Conservation (phyloP, 2,888 invertebrate genomes). For the Carcina quercana region DNA sequence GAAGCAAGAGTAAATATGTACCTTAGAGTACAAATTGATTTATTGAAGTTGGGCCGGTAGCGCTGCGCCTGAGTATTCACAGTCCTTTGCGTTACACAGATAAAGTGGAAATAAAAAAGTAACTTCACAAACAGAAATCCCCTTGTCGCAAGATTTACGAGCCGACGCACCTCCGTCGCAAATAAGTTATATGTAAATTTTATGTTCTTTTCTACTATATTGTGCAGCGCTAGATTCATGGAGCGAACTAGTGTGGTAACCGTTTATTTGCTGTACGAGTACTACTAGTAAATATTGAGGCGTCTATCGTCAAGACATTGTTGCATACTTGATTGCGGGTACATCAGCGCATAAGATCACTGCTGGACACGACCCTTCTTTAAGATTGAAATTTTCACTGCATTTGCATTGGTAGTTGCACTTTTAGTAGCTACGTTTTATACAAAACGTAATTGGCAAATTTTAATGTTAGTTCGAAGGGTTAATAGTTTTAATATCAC, state of each 20-base stretch:
- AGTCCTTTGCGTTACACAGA: constrained; percentile 65
- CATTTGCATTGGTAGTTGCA: too few species aligned
- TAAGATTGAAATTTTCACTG: too few species aligned
- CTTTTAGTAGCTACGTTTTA: too few species aligned
- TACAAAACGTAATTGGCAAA: too few species aligned
- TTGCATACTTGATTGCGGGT: too few species aligned
- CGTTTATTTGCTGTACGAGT: not conserved
- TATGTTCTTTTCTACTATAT: constrained; percentile 27
- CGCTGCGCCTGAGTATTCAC: constrained; percentile 68
- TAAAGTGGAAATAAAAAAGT: constrained; percentile 71
- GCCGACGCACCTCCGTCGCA: constrained; percentile 61
- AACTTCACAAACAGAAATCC: constrained; percentile 73
- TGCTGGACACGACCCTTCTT: too few species aligned
- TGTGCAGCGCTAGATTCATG: not conserved
- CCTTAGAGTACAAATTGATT: constrained; percentile 72
- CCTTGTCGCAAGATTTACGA: constrained; percentile 72
- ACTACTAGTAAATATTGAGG: too few species aligned
- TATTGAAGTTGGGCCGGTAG: constrained; percentile 69
- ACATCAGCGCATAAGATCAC: too few species aligned
- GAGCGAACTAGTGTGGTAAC: not conserved
- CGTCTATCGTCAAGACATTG: too few species aligned
- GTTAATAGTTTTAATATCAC: too few species aligned
- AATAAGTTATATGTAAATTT: constrained; percentile 69
- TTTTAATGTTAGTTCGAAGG: too few species aligned
- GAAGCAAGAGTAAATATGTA: constrained; percentile 59